Base-by-base conservation (phyloP, 2,113 vertebrate genomes). In the Eptesicus fuscus region DNA sequence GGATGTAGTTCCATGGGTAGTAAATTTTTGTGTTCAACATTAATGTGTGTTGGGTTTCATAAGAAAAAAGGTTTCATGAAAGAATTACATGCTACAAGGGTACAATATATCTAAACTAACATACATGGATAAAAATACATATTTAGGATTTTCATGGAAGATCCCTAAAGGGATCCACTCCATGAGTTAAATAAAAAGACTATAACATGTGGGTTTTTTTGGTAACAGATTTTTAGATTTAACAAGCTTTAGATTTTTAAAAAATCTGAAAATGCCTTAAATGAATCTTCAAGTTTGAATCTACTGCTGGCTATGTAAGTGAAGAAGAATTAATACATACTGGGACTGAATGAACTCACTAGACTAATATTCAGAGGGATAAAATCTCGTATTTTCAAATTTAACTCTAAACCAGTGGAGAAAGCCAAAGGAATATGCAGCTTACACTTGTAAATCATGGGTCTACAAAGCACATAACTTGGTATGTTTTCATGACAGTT, bases 401-500 rank as follows among this genome's bases (percentile, higher is more conserved):
- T 83, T 74, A 96, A 65, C 59, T 83, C 65, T 49, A 67, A 84
- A 91, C 65, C 6, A 96, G 93, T 96, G 37, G 4, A 35, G 82
- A 90, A 96, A 96, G 83, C 61, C 96, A 85, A 87, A 95, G 89
- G 40, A 92, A 96, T 42, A 87, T 9, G 78, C 25, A 90, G 35
- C 11, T 84, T 77, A 89, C 49, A 90, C 47, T 80, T 47, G 53
- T 67, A 92, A 96, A 91, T 78, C 9, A 76, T 71, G 80, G 86
- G 78, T 51, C 76, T 20, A 91, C 69, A 88, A 73, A 86, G 47
- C 83, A 95, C 77, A 90, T 23, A 76, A 59, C 47, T 90, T 82
- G 84, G 77, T 95, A 73, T 88, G 87, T 85, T 96, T 96, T 93
- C 65, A 83, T 93, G 80, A 92, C 79, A 95, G 94, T 84, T 97